Conservation (phyloP, 2,797 vertebrate species). For the Pagetopsis macropterus region DNA sequence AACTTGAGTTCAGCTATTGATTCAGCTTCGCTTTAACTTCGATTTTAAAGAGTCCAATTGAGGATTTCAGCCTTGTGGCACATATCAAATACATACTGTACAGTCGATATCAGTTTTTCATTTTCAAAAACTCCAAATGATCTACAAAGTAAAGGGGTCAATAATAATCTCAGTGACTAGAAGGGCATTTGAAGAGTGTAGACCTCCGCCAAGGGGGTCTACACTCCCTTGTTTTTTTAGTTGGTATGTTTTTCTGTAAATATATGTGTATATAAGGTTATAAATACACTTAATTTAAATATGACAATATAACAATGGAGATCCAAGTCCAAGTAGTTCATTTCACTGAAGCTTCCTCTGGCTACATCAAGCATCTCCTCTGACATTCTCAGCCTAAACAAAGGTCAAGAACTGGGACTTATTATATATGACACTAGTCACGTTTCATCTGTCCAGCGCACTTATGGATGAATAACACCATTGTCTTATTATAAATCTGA, state of each 20-base stretch:
- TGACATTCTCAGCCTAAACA: slow-evolving; percentile 21
- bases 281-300: no score
- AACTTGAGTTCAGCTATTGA: slow-evolving; percentile 29
- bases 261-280: no score
- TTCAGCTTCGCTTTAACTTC: slow-evolving; percentile 18
- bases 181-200: no score
- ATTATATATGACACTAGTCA: background rate
- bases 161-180: background rate
- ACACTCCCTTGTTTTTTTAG: no score
- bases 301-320: no score
- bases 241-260: no score
- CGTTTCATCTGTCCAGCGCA: background rate
- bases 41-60: slow-evolving; percentile 22
- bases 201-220: no score
- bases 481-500: slow-evolving; percentile 15
- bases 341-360: slow-evolving; percentile 1
- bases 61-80: background rate
- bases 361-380: background rate
- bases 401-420: slow-evolving; percentile 32
- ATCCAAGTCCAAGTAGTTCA: background rate
- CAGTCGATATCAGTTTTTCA: background rate
- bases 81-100: background rate
- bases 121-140: background rate
- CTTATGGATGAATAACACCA: slow-evolving; percentile 18
- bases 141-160: background rate